phyloP scores from a whole-genome alignment of 92 coral and sea anemone genomes.

The Porites lobata region DNA sequence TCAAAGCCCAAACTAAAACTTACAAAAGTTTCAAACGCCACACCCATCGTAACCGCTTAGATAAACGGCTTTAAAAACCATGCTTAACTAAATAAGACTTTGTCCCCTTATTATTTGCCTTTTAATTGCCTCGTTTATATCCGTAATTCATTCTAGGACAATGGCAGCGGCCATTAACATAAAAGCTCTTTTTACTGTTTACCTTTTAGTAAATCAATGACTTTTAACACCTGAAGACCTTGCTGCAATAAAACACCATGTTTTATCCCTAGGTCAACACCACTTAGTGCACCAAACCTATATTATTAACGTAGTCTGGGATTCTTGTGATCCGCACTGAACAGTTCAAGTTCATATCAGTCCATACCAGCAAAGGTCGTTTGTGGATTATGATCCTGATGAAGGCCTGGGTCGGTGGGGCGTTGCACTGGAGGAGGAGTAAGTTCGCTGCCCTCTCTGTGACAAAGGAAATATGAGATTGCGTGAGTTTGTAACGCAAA shows the following conservation, averaged over 20 bases:
- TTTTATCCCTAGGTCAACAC: not conserved
- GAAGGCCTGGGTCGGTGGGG: conserved; percentile 71
- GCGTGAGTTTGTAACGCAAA: not conserved
- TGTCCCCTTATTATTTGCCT: too few species aligned
- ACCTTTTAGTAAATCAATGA: too few species aligned
- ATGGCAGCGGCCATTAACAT: too few species aligned
- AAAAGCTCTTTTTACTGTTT: too few species aligned
- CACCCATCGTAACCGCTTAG: too few species aligned
- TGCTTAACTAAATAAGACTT: too few species aligned
- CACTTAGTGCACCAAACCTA: not conserved
- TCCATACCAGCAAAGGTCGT: not conserved
- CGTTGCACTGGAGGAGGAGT: conserved; percentile 31
- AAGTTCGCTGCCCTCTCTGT: conserved; percentile 58
- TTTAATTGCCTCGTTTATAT: too few species aligned
- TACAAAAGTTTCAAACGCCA: too few species aligned
- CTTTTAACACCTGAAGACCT: not conserved
- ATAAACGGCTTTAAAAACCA: too few species aligned
- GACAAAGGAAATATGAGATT: not conserved
- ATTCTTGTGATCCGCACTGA: not conserved
- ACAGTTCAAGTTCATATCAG: not conserved
- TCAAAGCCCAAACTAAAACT: too few species aligned
- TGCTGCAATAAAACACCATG: not conserved
- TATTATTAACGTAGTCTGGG: not conserved
- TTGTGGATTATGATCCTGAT: conserved; percentile 67
- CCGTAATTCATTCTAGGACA: too few species aligned